Conservation (phyloP, 2,888 invertebrate species). For the Invenusta paracnida region DNA sequence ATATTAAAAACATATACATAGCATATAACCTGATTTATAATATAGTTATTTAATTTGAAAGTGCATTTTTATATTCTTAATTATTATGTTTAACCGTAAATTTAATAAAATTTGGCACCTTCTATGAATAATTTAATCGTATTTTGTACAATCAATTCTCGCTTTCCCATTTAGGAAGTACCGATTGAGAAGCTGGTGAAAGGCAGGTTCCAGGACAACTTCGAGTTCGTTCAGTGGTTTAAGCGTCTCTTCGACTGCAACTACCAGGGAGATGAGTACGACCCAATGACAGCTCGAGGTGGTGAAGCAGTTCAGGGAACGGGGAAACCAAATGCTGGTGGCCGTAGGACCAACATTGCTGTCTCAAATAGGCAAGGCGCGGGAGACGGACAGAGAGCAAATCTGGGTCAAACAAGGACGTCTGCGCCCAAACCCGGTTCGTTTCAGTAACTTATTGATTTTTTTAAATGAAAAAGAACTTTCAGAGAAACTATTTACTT, state of each 20-base stretch:
- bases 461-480: too few relatives aligned
- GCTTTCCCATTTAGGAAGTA: too few relatives aligned
- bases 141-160: too few relatives aligned
- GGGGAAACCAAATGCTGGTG: constrained; percentile 43
- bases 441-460: too few relatives aligned
- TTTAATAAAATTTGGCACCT: too few relatives aligned
- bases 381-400: not conserved
- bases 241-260: constrained; percentile 99
- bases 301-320: constrained; percentile 71
- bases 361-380: constrained; percentile 1
- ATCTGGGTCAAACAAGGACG: not conserved
- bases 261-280: constrained; percentile 93
- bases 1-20: too few relatives aligned
- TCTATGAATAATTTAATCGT: too few relatives aligned
- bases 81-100: too few relatives aligned
- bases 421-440: not conserved
- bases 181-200: constrained; percentile 98
- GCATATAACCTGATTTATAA: too few relatives aligned
- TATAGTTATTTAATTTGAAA: too few relatives aligned
- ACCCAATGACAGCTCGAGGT: constrained; percentile 80
- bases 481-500: too few relatives aligned
- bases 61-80: too few relatives aligned
- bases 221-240: constrained; percentile 99
- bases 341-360: not conserved
- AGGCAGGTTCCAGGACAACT: constrained; percentile 99